Evolutionary conservation across 2,113 vertebrate genomes (phyloP), one percentile per base, ranked within the genome.

Genomic region (Anser brachyrhynchus): DNA sequence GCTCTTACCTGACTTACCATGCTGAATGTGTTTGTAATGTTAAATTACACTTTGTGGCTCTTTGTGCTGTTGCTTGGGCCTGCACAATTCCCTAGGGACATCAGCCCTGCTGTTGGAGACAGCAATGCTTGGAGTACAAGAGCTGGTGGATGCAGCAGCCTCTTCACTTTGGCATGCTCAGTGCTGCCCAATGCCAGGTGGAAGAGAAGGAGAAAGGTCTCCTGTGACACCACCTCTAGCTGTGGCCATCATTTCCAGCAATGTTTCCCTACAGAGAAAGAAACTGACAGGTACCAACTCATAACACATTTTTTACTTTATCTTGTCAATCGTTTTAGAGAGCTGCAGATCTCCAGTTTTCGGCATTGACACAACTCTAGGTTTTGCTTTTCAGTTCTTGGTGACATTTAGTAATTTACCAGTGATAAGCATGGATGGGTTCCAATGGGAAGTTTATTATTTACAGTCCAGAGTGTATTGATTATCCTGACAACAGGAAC

Each of bases 1-100:
- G 41, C 13, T 61, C 29, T 78, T 81, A 43, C 72, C 61, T 81
- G 65, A 55, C 0, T 0, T 35, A 84, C 46, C 1, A 0, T 43
- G 28, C 59, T 67, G 69, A 73, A 73, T 28, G 69, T n/a, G 29
- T 78, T 67, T 3, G 2, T 26, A 84, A 77, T 55, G 31, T 59
- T 83, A 86, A 66, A 84, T 87, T 72, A 71, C 31, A 39, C 17
- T 87, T 84, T 46, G 62, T 41, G 52, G 37, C 71, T 55, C 52
- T 86, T 66, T 41, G 31, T 11, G 37, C 44, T 88, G 55, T 61
- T 92, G 35, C 41, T 64, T 29, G 41, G 41, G 25, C 65, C 22
- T 64, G 0, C 44, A 46, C 54, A 54, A 16, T 35, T 64, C 72
- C 52, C 59, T 70, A 28, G 41, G 74, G 72, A 80, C 31, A 51